Base-by-base conservation (phyloP, 2,797 vertebrate species). In the Myotis myotis region DNA sequence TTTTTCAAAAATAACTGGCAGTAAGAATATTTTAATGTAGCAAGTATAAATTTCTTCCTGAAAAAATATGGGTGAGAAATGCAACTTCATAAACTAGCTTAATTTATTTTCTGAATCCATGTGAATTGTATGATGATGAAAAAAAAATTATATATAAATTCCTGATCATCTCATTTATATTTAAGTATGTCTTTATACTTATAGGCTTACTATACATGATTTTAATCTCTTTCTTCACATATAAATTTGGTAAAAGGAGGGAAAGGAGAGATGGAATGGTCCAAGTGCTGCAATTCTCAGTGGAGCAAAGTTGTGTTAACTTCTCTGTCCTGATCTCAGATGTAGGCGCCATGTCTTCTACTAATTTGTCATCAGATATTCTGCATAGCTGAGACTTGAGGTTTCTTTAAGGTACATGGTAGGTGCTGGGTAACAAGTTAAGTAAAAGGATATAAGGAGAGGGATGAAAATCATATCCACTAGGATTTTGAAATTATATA, bases 1-100 rank as follows among this genome's bases (percentile, higher is more conserved):
- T 80, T 85, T 93, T 93, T 74, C 55, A 93, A 79, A 79, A 91
- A 85, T 55, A 68, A 72, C 51, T 92, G 7, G 51, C 60, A 79
- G 36, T 74, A 53, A 78, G 4, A 30, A 62, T 38, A 44, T 89
- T 88, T 86, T 68, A 91, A 74, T 53, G 25, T 38, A 25, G 47
- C 41, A 68, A 86, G 17, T n/a, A 68, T 49, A 89, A 89, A 84
- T 80, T 66, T 44, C 19, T 94, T 53, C 3, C 36, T 78, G 71
- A 60, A 90, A 92, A 92, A 84, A 38, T 72, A 11, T 80, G 16
- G 2, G 2, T 38, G 16, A 55, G 13, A 96, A 82, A 83, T 70
- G 7, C 2, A 94, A 60, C 33, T 84, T 80, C 17, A 80, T 66
- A 62, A 44, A 81, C 38, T 57, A 84, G 55, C 25, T 89, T 4